phyloP scores from a whole-genome alignment of 2,797 vertebrate species.

The Dicrostonyx torquatus region DNA sequence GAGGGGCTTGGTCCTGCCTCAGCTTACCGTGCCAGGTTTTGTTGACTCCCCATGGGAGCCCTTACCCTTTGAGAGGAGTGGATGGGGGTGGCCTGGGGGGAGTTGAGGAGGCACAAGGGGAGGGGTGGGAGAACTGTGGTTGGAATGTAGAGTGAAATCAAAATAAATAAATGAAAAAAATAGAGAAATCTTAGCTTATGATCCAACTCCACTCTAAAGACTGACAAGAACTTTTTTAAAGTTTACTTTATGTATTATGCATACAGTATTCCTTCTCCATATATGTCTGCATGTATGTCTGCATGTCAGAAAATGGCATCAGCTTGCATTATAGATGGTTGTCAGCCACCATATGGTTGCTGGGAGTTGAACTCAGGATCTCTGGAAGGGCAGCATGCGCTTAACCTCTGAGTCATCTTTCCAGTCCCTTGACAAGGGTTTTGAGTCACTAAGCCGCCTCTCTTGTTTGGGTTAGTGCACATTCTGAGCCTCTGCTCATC shows the following conservation, averaged over 20 bases:
- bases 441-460: not conserved
- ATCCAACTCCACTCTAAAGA: not conserved
- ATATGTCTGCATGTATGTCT: not conserved
- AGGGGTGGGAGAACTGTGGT: too few species aligned
- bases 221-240: not conserved
- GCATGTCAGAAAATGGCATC: not conserved
- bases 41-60: too few species aligned
- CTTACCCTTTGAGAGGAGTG: too few species aligned
- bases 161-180: too few species aligned
- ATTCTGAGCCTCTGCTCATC: slow-evolving; percentile 8
- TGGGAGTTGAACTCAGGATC: not conserved
- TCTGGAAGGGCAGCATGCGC: not conserved
- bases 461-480: not conserved
- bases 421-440: not conserved
- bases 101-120: too few species aligned
- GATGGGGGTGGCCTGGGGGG: too few species aligned
- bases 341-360: not conserved
- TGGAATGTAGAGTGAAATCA: too few species aligned
- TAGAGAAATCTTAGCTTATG: slow-evolving; percentile 27
- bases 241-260: not conserved
- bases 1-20: too few species aligned
- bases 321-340: not conserved
- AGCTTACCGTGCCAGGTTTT: too few species aligned
- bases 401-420: not conserved
- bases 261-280: not conserved